A percentile compares a stretch with the other conserved stretches of the same genome.
Conservation (phyloP, 2,888 invertebrate genomes). For the Plagodis pulveraria region DNA sequence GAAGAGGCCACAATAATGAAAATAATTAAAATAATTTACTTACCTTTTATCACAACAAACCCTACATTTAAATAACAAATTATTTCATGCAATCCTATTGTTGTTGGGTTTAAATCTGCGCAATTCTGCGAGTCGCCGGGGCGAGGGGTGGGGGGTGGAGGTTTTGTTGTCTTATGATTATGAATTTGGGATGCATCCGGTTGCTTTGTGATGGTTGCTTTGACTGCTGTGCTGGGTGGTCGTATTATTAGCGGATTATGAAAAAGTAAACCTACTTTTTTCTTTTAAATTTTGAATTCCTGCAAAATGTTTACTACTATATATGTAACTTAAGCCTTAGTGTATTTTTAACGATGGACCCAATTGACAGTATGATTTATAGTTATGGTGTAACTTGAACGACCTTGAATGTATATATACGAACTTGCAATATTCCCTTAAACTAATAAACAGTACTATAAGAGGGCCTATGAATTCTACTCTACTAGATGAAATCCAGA, state of each 20-base stretch:
- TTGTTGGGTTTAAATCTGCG: slow-evolving; percentile 28
- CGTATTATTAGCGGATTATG: slow-evolving; percentile 31
- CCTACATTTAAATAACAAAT: slow-evolving; percentile 37
- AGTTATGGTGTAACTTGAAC: too few relatives aligned
- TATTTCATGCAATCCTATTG: slow-evolving; percentile 35
- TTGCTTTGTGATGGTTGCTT: slow-evolving; percentile 70
- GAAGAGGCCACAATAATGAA: slow-evolving; percentile 2
- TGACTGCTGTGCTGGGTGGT: slow-evolving; percentile 46
- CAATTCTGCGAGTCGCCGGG: slow-evolving; percentile 20
- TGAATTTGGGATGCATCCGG: slow-evolving; percentile 63
- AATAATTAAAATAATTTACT: slow-evolving; percentile 17
- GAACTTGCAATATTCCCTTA: too few relatives aligned
- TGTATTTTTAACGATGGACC: too few relatives aligned
- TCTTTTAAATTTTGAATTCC: too few relatives aligned
- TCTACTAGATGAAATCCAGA: too few relatives aligned
- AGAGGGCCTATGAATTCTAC: too few relatives aligned
- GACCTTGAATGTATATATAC: too few relatives aligned
- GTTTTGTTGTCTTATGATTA: slow-evolving; percentile 63
- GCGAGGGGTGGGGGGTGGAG: slow-evolving; percentile 10
- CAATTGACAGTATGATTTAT: too few relatives aligned
- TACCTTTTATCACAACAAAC: slow-evolving; percentile 15
- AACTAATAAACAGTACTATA: too few relatives aligned
- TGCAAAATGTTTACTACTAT: too few relatives aligned
- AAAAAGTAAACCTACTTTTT: too few relatives aligned
- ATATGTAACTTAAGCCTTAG: too few relatives aligned